These are phyloP conservation scores for Taurulus bubalis DNA, from an alignment of 2,113 vertebrate genomes.

Conservation along the genomic window DNA sequence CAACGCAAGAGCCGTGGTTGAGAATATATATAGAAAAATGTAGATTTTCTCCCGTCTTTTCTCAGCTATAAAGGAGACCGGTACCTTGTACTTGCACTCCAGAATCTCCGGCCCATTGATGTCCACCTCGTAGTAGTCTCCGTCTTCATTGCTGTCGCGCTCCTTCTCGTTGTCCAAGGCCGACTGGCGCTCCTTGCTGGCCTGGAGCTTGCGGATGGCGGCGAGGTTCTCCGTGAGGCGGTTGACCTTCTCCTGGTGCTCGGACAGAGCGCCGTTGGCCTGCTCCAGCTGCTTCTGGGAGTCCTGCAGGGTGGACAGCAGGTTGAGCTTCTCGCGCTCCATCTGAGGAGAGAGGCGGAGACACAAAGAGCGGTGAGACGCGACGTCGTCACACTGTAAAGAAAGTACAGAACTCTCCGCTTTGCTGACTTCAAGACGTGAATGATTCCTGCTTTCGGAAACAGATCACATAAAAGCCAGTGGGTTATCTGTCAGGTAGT, in stretches of 20 bases:
- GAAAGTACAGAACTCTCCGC: neutral
- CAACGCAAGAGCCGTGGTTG: neutral
- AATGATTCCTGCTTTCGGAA: slow-evolving; percentile 14
- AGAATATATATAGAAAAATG: neutral
- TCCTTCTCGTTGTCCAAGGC: slow-evolving; percentile 97
- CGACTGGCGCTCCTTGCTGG: slow-evolving; percentile 95
- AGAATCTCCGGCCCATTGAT: slow-evolving; percentile 97
- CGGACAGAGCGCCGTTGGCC: slow-evolving; percentile 90
- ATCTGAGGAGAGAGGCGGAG: slow-evolving; percentile 82
- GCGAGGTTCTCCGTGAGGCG: slow-evolving; percentile 93
- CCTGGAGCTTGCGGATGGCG: slow-evolving; percentile 92
- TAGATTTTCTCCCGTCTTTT: neutral
- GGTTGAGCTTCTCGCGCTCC: slow-evolving; percentile 94
- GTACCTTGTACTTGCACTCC: slow-evolving; percentile 96
- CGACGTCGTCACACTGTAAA: neutral
- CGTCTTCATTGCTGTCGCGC: slow-evolving; percentile 94
- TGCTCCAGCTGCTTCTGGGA: slow-evolving; percentile 97
- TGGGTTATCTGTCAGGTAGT: slow-evolving; percentile 47
- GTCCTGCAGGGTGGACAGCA: slow-evolving; percentile 93
- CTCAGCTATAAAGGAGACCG: rapidly evolving
- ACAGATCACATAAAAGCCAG: slow-evolving; percentile 33
- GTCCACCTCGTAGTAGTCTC: slow-evolving; percentile 98
- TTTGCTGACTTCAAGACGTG: neutral
- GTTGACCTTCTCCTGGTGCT: slow-evolving; percentile 93
- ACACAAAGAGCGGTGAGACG: neutral